These are phyloP conservation scores for Amphimallon solstitiale DNA, from an alignment of 2,888 invertebrate species.

Conservation along the genomic window DNA sequence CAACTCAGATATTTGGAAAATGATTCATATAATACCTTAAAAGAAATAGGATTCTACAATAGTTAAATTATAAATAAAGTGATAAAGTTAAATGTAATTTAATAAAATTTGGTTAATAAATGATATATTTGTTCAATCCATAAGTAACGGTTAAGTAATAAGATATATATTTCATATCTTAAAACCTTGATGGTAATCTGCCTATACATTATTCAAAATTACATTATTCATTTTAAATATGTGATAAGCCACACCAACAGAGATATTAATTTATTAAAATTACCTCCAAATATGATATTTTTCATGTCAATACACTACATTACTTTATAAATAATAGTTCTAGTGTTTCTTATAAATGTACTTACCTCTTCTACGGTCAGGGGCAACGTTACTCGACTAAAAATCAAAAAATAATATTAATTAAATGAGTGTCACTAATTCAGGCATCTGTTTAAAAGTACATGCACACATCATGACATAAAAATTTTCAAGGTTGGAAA, in stretches of 20 bases:
- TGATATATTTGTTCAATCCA: too few species aligned
- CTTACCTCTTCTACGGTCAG: slow-evolving; percentile 97
- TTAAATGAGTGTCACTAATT: slow-evolving; percentile 25
- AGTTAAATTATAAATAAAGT: neutral
- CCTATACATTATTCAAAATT: slow-evolving; percentile 1
- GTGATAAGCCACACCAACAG: neutral
- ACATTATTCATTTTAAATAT: neutral
- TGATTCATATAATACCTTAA: too few species aligned
- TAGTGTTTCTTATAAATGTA: slow-evolving; percentile 46
- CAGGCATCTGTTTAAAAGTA: slow-evolving; percentile 32
- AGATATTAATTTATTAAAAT: neutral
- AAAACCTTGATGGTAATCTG: slow-evolving; percentile 11
- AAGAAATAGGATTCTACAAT: too few species aligned
- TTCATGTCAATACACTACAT: neutral
- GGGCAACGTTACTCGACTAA: slow-evolving; percentile 94
- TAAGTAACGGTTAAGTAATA: too few species aligned
- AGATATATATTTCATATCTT: too few species aligned
- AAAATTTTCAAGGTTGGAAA: slow-evolving; percentile 45
- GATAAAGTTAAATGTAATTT: neutral
- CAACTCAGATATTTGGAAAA: too few species aligned
- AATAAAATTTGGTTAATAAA: too few species aligned
- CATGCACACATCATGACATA: slow-evolving; percentile 40
- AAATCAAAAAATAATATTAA: slow-evolving; percentile 52
- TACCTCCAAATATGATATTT: neutral
- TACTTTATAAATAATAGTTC: neutral